Base-by-base conservation (phyloP, 2,113 vertebrate genomes). In the Garra rufa region DNA sequence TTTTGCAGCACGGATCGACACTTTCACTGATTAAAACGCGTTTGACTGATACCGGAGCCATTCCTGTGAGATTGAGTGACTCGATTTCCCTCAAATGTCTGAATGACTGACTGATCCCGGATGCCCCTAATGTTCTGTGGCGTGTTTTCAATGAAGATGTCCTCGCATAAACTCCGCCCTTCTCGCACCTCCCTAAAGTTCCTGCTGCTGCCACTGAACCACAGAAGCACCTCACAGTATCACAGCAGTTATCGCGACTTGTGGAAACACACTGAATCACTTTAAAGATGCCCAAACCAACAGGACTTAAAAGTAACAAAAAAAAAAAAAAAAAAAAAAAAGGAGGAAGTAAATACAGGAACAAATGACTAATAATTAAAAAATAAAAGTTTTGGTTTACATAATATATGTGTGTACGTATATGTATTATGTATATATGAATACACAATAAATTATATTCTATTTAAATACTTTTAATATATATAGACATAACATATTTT, bases 1-100 rank as follows among this genome's bases (percentile, higher is more conserved):
- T 84, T 90, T 91, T 92, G 90, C 98, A 99, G 87, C 96, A 95
- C 0, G 96, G 95, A 88, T 98, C 98, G 30, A 99, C 95, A 78
- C 94, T 97, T 61, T 99, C 98, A 81, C 97, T 98, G 89, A 99
- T 97, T 67, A 99, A 90, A 63, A 99, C 93, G 9, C 93, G 94
- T 84, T 91, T 91, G 86, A 99, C 92, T 83, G 86, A 89, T 10
- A 95, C 91, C 6, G 96, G 91, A 50, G 96, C 94, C 97, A 98
- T 97, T 26, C 88, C 91, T 30, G 7, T 6, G 46, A n/a, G 50
- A 70, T 17, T 65, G 74, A 10, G 17, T 86, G 89, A 48, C 52
- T 50, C 71, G 70, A 48, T n/a, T 46, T n/a, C 3, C n/a, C 41
- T 46, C 71, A 17, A 26, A 46, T 4, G 38, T 65, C 55, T 9